These are phyloP conservation scores for Enteromius anoplus DNA, from an alignment of 2,797 vertebrate genomes.

Conservation along the genomic window DNA sequence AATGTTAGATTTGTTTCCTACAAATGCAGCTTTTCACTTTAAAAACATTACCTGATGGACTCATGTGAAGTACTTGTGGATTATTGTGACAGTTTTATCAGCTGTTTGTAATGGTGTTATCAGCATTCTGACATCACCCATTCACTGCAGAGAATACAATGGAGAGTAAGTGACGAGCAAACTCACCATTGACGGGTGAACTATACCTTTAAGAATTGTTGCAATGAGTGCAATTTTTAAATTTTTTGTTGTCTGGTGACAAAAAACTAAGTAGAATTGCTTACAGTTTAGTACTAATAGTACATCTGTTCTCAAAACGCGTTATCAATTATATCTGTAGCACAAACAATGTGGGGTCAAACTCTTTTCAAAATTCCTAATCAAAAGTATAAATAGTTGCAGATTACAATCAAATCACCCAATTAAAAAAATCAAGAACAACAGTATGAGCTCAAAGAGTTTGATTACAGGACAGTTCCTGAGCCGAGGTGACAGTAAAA, in stretches of 20 bases:
- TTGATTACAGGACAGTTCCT: conserved; percentile 19
- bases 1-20: not conserved
- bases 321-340: not conserved
- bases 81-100: not conserved
- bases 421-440: conserved; percentile 19
- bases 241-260: not conserved
- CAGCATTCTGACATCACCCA: not conserved
- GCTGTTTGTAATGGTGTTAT: not conserved
- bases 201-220: not conserved
- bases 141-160: not conserved
- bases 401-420: conserved; percentile 10
- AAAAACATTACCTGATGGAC: not conserved
- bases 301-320: too few species aligned
- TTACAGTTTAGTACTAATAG: too few species aligned
- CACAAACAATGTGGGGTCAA: conserved; percentile 2
- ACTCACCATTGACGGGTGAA: not conserved
- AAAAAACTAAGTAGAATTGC: not conserved
- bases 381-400: not conserved
- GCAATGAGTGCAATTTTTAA: not conserved
- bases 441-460: not conserved
- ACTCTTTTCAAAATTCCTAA: not conserved
- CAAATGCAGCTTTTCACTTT: not conserved
- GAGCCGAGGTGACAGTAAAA: not conserved
- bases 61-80: not conserved
- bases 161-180: not conserved